These are phyloP conservation scores for Xestia sexstrigata DNA, from an alignment of 2,888 invertebrate genomes.

Conservation along the genomic window DNA sequence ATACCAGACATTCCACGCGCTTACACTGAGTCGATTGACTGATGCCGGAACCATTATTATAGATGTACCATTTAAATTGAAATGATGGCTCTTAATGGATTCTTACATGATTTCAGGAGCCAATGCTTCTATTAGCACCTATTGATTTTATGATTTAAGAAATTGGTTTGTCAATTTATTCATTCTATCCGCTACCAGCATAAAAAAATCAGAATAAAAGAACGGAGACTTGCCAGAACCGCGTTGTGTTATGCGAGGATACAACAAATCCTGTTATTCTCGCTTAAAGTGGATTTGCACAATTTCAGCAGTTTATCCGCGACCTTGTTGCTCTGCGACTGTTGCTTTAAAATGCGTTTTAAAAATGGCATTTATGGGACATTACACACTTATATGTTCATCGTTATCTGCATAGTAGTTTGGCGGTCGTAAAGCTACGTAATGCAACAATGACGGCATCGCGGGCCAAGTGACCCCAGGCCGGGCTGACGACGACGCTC, in stretches of 20 bases:
- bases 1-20: constrained; percentile 78
- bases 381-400: constrained; percentile 39
- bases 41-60: constrained; percentile 76
- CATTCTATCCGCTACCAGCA: constrained; percentile 3
- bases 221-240: constrained; percentile 12
- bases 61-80: constrained; percentile 74
- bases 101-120: constrained; percentile 58
- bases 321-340: constrained; percentile 38
- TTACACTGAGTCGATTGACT: constrained; percentile 77
- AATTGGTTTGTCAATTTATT: constrained; percentile 8
- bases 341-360: constrained; percentile 44
- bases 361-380: constrained; percentile 40
- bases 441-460: constrained; percentile 83
- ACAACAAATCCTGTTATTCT: constrained; percentile 48
- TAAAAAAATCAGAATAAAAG: background rate
- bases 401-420: constrained; percentile 57
- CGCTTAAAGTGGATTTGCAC: constrained; percentile 45
- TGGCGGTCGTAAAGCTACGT: constrained; percentile 59
- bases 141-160: constrained; percentile 30
- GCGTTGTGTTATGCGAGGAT: constrained; percentile 12
- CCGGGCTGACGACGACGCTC: constrained; percentile 68
- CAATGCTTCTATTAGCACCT: constrained; percentile 50
- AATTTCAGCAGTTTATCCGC: constrained; percentile 42
- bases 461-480: constrained; percentile 81
- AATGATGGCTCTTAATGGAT: constrained; percentile 71